Percentiles rank a stretch among this genome's conserved stretches.
phyloP scores from a whole-genome alignment of 2,113 vertebrate species.

The Semnornis frantzii region DNA sequence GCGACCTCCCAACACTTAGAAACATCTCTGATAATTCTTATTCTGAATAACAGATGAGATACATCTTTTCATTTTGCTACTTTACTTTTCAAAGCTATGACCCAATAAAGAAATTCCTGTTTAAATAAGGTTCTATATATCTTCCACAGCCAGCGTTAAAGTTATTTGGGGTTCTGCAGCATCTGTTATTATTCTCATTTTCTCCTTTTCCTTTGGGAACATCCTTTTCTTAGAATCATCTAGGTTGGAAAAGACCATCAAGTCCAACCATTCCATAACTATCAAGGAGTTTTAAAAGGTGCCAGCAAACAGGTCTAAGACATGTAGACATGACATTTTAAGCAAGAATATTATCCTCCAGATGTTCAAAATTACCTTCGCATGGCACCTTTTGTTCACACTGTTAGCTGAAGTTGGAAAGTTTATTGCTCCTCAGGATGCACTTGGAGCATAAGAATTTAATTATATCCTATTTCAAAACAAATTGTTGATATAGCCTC shows the following conservation, averaged over 20 bases:
- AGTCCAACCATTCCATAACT: not conserved
- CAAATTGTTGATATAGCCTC: slow-evolving; percentile 6
- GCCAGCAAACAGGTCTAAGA: not conserved
- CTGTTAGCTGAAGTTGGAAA: not conserved
- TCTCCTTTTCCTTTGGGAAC: not conserved
- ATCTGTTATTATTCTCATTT: not conserved
- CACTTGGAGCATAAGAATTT: slow-evolving; percentile 27
- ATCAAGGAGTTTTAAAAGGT: not conserved
- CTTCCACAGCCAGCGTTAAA: not conserved
- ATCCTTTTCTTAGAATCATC: not conserved
- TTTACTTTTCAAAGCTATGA: slow-evolving; percentile 25
- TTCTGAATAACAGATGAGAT: slow-evolving; percentile 11
- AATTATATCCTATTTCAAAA: slow-evolving; percentile 43
- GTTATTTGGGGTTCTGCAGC: not conserved
- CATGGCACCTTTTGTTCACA: not conserved
- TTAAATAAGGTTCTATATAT: not conserved
- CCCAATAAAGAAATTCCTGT: slow-evolving; percentile 28
- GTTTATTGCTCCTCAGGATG: not conserved
- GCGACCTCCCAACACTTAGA: not conserved
- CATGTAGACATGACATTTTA: not conserved
- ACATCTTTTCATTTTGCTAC: slow-evolving; percentile 17
- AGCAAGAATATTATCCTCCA: not conserved
- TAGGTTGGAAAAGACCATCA: too few species aligned
- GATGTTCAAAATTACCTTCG: not conserved
- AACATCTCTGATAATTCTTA: not conserved